Base-by-base conservation (phyloP, 2,797 vertebrate genomes). In the Coregonus sp. region DNA sequence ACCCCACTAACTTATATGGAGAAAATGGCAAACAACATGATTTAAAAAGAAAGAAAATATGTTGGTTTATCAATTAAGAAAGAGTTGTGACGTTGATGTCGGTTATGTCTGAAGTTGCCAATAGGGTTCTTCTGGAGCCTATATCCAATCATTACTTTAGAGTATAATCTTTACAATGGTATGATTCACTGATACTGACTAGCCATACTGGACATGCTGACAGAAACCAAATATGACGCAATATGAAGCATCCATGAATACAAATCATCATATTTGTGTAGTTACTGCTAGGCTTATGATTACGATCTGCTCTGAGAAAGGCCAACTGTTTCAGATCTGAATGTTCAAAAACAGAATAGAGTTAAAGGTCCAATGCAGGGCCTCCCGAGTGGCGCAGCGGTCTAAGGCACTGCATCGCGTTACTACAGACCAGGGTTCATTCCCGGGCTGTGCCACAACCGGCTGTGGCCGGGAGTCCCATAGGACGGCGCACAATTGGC, bases 91-190 rank as follows among this genome's bases (percentile, higher is more conserved):
- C 86, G 77, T 18, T 33, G 75, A 81, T 70, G 82, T 80, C 5
- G 2, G 31, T 52, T 50, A 74, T 86, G 40, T n/a, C 16, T 73
- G 54, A 54, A 54, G 73, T 5, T 82, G 66, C 70, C 68, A 74
- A 54, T 65, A 82, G 73, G 73, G n/a, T 56, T 70, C 73, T 82
- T 80, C 82, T 81, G 81, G 80, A 86, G 78, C 31, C 35, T 81
- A 71, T 80, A 70, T 61, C 86, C 66, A 81, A 65, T 82, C 75
- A 67, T 78, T 81, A 70, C 33, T 76, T 82, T 78, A 71, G 33
- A 75, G 79, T 91, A 90, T 86, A 92, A 92, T 59, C 90, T 75
- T 86, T 79, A 78, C 71, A 56, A 72, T 15, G 16, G 71, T 33
- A 56, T 25, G n/a, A 52, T 31, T 72, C 52, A 72, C 52, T 35